Conservation (phyloP, 2,888 invertebrate species). For the Drosophila mulleri region DNA sequence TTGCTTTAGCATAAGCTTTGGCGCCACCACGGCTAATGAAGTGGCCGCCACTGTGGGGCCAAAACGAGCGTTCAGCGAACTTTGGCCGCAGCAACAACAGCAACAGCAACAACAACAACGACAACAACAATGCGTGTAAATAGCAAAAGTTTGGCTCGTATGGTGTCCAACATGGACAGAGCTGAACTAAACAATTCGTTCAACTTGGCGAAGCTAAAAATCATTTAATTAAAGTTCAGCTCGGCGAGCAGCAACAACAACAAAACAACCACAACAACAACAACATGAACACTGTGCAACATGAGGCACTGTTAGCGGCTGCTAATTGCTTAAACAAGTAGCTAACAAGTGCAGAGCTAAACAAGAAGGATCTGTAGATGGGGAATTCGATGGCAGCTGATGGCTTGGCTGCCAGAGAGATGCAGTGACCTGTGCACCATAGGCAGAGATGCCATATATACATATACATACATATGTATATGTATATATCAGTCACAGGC, state of each 20-base stretch:
- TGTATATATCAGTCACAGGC: slow-evolving; percentile 27
- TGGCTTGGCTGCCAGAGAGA: slow-evolving; percentile 9
- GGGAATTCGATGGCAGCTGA: neutral
- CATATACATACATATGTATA: neutral
- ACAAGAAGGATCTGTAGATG: slow-evolving; percentile 3
- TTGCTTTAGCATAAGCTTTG: slow-evolving; percentile 10
- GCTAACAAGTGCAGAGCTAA: slow-evolving; percentile 65
- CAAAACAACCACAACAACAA: slow-evolving; percentile 24
- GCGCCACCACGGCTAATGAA: slow-evolving; percentile 62
- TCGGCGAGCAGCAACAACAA: slow-evolving; percentile 11
- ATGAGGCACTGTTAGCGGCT: slow-evolving; percentile 63
- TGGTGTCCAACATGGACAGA: slow-evolving; percentile 45
- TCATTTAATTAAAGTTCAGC: slow-evolving; percentile 76
- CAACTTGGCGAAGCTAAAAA: slow-evolving; percentile 73
- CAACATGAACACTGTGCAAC: slow-evolving; percentile 16
- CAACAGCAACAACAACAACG: slow-evolving; percentile 10
- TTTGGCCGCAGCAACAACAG: slow-evolving; percentile 26
- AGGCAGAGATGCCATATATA: slow-evolving; percentile 13
- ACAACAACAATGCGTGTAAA: slow-evolving; percentile 75
- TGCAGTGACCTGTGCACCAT: slow-evolving; percentile 63
- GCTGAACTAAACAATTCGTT: slow-evolving; percentile 44
- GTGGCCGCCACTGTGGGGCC: slow-evolving; percentile 42
- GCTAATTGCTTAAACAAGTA: slow-evolving; percentile 78
- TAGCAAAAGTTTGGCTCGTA: slow-evolving; percentile 66
- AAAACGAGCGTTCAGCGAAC: slow-evolving; percentile 43